These are phyloP conservation scores for Chelmon rostratus DNA, from an alignment of 2,797 vertebrate species.

Conservation along the genomic window DNA sequence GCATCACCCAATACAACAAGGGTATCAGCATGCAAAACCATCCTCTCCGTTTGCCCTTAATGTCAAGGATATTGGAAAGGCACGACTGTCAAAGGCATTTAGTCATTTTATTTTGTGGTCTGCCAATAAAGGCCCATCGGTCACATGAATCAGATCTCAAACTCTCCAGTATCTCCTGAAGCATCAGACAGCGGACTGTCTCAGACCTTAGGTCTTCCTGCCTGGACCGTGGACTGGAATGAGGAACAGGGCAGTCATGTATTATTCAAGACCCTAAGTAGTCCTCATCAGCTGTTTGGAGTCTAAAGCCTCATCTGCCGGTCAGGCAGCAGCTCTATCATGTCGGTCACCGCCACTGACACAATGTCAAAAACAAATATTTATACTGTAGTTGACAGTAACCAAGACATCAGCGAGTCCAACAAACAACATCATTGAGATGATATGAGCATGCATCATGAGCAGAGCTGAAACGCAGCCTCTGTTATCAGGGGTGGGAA, in stretches of 20 bases:
- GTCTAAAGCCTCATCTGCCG: neutral
- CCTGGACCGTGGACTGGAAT: constrained; percentile 1
- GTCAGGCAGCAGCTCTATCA: neutral
- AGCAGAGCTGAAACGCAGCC: constrained; percentile 9
- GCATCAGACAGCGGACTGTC: constrained; percentile 13
- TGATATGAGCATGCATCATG: constrained; percentile 18
- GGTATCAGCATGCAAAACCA: constrained; percentile 33
- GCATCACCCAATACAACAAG: neutral
- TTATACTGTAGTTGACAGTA: constrained; percentile 6
- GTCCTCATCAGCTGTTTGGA: constrained; percentile 15
- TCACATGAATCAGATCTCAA: constrained; percentile 46
- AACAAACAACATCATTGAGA: constrained; percentile 38
- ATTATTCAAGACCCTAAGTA: constrained; percentile 46
- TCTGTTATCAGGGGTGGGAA: constrained; percentile 42
- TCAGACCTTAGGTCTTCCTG: constrained; percentile 22
- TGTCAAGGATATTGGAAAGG: constrained; percentile 35
- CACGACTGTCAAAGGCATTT: constrained; percentile 34
- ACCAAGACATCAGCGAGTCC: neutral
- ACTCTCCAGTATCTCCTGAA: constrained; percentile 32
- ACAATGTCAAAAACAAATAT: constrained; percentile 8
- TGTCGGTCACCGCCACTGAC: neutral
- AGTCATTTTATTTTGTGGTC: constrained; percentile 49
- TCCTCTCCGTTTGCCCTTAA: constrained; percentile 24
- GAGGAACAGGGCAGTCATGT: constrained; percentile 22
- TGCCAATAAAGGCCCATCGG: constrained; percentile 37